A percentile compares a stretch with the other conserved stretches of the same genome.
Conservation (phyloP, 2,797 vertebrate genomes). For the Tragopan temminckii region DNA sequence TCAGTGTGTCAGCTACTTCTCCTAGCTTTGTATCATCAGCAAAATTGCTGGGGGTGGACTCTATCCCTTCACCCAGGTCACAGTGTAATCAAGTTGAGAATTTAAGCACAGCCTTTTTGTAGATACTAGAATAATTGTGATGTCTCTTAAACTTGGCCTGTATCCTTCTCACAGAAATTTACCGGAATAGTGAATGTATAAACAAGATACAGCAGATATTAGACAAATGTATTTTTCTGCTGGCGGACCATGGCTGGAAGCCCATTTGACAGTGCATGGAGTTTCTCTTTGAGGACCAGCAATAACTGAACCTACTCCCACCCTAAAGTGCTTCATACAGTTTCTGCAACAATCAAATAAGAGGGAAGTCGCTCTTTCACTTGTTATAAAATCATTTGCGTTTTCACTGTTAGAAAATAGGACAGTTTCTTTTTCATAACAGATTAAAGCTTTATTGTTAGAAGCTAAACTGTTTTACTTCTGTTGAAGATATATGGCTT, state of each 20-base stretch:
- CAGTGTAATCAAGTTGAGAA: too few relatives aligned
- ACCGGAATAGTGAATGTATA: rapidly evolving
- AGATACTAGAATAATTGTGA: neutral
- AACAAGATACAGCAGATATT: neutral
- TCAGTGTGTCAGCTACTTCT: too few relatives aligned
- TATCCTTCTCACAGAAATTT: neutral
- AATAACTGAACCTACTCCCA: neutral
- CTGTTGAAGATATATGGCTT: neutral
- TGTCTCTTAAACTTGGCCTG: neutral
- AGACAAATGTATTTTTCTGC: neutral
- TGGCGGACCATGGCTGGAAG: neutral
- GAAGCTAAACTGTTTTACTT: neutral
- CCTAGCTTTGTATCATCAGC: too few relatives aligned
- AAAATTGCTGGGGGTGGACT: too few relatives aligned
- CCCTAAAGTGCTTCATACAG: neutral
- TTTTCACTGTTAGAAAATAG: neutral
- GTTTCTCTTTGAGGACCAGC: neutral
- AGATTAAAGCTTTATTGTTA: neutral
- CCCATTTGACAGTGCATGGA: neutral
- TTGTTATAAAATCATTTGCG: neutral
- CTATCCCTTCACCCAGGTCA: too few relatives aligned
- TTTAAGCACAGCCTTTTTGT: neutral
- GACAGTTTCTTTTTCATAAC: neutral
- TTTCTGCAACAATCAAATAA: neutral
- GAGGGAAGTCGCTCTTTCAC: neutral